Evolutionary conservation across 1,140 invertebrate species (phyloP).

Genomic region (Ganaspis sp.): DNA sequence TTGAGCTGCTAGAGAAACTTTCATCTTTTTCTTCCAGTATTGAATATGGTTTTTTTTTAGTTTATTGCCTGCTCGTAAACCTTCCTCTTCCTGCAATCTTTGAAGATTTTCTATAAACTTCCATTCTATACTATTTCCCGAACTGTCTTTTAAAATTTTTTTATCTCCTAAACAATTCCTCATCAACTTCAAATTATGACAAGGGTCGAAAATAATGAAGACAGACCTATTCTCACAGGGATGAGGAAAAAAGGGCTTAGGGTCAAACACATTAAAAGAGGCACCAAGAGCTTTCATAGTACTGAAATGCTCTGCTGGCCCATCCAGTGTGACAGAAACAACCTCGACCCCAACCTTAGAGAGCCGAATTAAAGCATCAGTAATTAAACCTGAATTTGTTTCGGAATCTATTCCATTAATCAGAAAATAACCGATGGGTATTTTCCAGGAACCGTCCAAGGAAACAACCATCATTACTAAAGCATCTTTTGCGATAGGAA

Average conservation of each 20-base stretch:
- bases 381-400: slow-evolving; percentile 33
- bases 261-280: slow-evolving; percentile 3
- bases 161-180: background rate
- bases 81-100: too few relatives aligned
- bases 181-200: background rate
- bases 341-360: slow-evolving; percentile 34
- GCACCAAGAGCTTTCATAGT: slow-evolving; percentile 14
- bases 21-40: slow-evolving; percentile 6
- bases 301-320: slow-evolving; percentile 49
- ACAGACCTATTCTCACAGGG: background rate
- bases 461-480: slow-evolving; percentile 44
- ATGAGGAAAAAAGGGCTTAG: background rate
- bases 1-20: slow-evolving; percentile 34
- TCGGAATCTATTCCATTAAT: slow-evolving; percentile 36
- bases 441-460: slow-evolving; percentile 44
- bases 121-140: background rate
- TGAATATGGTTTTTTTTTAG: too few relatives aligned
- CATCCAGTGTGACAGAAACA: slow-evolving; percentile 39
- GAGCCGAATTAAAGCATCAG: slow-evolving; percentile 5
- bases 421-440: slow-evolving; percentile 47
- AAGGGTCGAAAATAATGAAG: background rate
- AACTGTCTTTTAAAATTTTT: background rate
- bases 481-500: slow-evolving; percentile 45
- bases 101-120: too few relatives aligned
- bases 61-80: too few relatives aligned